Evolutionary conservation across 2,888 invertebrate species (phyloP), one percentile per base, ranked within the genome.

Genomic region (Globia sparganii): DNA sequence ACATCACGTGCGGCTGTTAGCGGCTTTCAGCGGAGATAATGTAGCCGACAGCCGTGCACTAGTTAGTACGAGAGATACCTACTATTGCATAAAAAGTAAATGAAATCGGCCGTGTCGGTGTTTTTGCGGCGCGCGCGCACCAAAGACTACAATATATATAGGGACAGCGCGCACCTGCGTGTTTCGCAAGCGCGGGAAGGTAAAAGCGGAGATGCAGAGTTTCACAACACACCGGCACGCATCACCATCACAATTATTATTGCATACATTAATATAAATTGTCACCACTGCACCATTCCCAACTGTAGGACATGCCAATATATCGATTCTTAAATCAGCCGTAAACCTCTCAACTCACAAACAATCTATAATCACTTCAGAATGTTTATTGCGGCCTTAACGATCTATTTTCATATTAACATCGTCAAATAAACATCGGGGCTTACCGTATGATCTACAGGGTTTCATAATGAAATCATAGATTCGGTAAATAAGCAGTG

Each of bases 81-180:
- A 90, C 90, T 91, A 92, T 95, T 95, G 95, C 95, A 96, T 95
- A 96, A 96, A 96, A 96, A 96, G 92, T 94, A 94, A 95, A 95
- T 94, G 94, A 95, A 96, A 95, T 95, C 94, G 91, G 91, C 90
- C 91, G 89, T 92, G 95, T 94, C 94, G 93, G 91, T 95, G 95
- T 96, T 96, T 96, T 95, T 95, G 95, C 95, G 92, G 93, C 94
- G 96, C 94, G 91, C 94, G 95, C 97, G 94, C 97, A 97, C 97
- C 97, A n/a, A n/a, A n/a, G n/a, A n/a, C n/a, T n/a, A n/a, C n/a
- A n/a, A n/a, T n/a, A n/a, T n/a, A n/a, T n/a, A n/a, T n/a, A n/a
- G n/a, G n/a, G n/a, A n/a, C n/a, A n/a, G 91, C 94, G 95, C 97
- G 94, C 97, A 97, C 97, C 97, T 97, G 97, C 97, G 97, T 93